A percentile compares a stretch with the other conserved stretches of the same genome.
These are phyloP conservation scores for Hoplodrina blanda DNA, from an alignment of 2,888 invertebrate species.

Conservation along the genomic window DNA sequence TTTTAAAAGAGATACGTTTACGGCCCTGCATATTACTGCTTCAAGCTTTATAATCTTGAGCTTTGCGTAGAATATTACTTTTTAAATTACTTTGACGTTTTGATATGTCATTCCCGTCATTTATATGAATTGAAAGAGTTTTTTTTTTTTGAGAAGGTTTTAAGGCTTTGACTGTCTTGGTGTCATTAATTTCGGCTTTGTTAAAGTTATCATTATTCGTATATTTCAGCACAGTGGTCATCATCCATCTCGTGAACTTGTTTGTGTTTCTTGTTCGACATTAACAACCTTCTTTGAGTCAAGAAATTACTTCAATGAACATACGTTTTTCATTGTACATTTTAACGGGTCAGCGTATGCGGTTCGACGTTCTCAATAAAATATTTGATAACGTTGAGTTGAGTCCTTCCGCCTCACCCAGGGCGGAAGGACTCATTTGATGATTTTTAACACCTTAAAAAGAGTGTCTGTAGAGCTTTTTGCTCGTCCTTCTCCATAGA, in stretches of 20 bases:
- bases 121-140: constrained; percentile 10
- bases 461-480: no score
- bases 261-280: no score
- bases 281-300: no score
- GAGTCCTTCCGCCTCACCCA: no score
- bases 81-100: constrained; percentile 49
- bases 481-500: no score
- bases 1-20: constrained; percentile 27
- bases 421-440: no score
- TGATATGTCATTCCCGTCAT: constrained; percentile 34
- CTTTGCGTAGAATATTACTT: constrained; percentile 47
- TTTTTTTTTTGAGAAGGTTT: not conserved
- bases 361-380: no score
- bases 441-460: no score
- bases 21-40: constrained; percentile 21
- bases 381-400: no score
- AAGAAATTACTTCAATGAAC: no score
- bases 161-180: not conserved
- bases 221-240: not conserved
- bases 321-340: no score
- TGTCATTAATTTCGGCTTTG: not conserved
- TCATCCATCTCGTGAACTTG: not conserved
- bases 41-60: constrained; percentile 15
- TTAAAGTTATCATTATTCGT: not conserved
- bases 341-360: no score